These are phyloP conservation scores for Drosophila aff. DNA, from an alignment of 1,140 invertebrate genomes.

Conservation along the genomic window DNA sequence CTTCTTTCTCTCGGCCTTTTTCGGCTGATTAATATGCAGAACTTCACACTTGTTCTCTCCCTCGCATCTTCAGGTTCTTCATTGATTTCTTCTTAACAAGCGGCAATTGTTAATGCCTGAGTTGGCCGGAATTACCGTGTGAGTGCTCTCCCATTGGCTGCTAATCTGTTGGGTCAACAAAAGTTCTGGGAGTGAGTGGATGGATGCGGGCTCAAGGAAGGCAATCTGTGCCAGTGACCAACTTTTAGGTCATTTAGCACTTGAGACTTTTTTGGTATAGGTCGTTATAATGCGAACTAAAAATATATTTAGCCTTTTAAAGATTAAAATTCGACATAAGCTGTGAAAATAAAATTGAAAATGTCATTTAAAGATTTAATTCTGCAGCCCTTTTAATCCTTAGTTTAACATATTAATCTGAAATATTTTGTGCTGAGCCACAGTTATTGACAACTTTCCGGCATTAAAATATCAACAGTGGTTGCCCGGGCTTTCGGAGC, in stretches of 20 bases:
- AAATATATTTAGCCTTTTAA: neutral
- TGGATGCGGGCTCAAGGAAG: neutral
- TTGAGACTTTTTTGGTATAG: constrained; percentile 66
- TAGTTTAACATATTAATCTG: neutral
- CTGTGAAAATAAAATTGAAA: neutral
- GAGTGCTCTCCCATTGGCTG: constrained; percentile 61
- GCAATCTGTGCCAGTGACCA: constrained; percentile 66
- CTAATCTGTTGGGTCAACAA: constrained; percentile 78
- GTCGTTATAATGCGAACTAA: constrained; percentile 45
- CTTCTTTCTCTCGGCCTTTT: neutral
- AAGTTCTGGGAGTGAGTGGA: constrained; percentile 14
- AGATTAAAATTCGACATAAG: too few species aligned
- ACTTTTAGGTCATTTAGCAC: constrained; percentile 67
- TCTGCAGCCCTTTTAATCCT: neutral
- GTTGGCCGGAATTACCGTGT: constrained; percentile 30
- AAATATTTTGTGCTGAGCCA: neutral
- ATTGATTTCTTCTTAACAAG: constrained; percentile 63
- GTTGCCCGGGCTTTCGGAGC: neutral
- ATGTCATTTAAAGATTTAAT: neutral
- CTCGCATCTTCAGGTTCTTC: neutral
- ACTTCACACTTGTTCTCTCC: constrained; percentile 56
- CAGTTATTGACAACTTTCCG: neutral
- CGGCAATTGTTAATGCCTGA: constrained; percentile 56
- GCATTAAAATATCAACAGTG: constrained; percentile 1
- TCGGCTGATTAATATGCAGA: constrained; percentile 67